phyloP scores from a whole-genome alignment of 2,888 invertebrate species.

The Platycnemis pennipes region DNA sequence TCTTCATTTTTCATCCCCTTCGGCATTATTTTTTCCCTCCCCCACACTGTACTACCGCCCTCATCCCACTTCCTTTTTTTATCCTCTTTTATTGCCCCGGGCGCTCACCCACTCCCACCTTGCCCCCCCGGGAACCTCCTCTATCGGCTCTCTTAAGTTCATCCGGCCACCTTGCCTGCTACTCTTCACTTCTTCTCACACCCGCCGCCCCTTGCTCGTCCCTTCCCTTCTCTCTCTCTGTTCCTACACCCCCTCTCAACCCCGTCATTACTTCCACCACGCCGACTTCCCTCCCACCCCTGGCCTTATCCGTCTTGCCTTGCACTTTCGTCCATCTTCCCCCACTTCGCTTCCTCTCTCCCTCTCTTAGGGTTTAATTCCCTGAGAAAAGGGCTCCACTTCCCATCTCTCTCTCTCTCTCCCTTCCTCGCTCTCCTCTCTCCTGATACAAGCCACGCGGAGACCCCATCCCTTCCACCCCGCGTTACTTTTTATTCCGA shows the following conservation, averaged over 20 bases:
- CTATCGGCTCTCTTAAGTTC: conserved; percentile 56
- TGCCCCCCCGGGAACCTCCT: background rate
- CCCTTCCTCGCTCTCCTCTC: background rate
- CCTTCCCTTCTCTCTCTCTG: background rate
- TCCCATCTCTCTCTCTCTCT: background rate
- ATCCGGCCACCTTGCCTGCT: conserved; percentile 45
- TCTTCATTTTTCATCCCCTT: conserved; percentile 63
- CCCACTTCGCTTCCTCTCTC: background rate
- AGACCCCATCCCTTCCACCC: too few relatives aligned
- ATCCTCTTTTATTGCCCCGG: conserved; percentile 56
- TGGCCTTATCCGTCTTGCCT: background rate
- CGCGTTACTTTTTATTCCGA: background rate
- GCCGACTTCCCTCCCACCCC: background rate
- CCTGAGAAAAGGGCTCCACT: conserved; percentile 34
- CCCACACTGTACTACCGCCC: background rate
- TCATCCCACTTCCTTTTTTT: background rate
- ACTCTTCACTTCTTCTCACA: background rate
- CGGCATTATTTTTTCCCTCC: conserved; percentile 32
- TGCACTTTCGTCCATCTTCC: conserved; percentile 1
- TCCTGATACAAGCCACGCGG: background rate
- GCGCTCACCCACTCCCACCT: background rate
- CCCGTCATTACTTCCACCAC: background rate
- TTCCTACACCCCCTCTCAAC: background rate
- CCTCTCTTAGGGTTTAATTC: conserved; percentile 40
- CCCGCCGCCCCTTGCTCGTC: background rate